Percentiles rank a stretch among this genome's conserved stretches.
Evolutionary conservation across 1,140 invertebrate genomes (phyloP).

Genomic region (Ooceraea biroi): DNA sequence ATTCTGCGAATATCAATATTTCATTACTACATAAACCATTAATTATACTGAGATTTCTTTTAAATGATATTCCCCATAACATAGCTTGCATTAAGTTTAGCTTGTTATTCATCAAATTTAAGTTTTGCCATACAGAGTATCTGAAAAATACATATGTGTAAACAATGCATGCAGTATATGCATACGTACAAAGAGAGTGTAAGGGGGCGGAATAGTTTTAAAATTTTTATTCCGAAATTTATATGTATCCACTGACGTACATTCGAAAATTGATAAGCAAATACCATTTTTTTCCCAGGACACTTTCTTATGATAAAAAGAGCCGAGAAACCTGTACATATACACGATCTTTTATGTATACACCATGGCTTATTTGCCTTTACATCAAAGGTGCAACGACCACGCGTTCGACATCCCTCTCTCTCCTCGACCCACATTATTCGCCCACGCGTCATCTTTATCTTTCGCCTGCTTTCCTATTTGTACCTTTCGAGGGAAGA

Average conservation of each 20-base stretch:
- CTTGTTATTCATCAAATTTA: no score
- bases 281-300: slow-evolving; percentile 26
- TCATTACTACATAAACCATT: no score
- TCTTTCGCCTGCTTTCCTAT: slow-evolving; percentile 2
- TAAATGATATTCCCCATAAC: no score
- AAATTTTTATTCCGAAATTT: neutral
- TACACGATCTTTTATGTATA: neutral
- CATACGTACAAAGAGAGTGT: neutral
- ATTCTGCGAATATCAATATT: no score
- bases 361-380: neutral
- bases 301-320: neutral
- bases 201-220: slow-evolving; percentile 41
- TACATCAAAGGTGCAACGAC: neutral
- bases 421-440: neutral
- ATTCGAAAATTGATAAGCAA: slow-evolving; percentile 50
- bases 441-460: slow-evolving; percentile 32
- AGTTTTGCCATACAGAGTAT: no score
- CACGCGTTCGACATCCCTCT: neutral
- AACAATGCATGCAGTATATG: no score
- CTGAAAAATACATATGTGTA: no score
- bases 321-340: neutral
- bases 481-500: slow-evolving; percentile 12
- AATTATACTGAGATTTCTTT: no score
- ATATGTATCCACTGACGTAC: slow-evolving; percentile 6
- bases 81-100: no score